These are phyloP conservation scores for Harpalus rufipes DNA, from an alignment of 2,888 invertebrate genomes.

Conservation along the genomic window DNA sequence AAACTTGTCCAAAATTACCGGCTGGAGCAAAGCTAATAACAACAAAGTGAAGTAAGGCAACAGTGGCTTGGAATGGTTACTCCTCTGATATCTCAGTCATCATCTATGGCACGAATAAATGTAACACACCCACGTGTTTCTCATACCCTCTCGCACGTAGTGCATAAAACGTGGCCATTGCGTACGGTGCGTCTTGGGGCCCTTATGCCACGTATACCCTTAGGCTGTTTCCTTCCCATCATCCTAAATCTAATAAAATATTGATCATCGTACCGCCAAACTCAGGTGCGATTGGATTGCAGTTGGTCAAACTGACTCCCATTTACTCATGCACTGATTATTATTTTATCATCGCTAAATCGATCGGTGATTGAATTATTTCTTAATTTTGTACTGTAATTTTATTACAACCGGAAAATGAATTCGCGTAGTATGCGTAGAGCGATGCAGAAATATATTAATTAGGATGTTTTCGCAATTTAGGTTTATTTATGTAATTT, in stretches of 20 bases:
- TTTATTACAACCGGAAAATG: not conserved
- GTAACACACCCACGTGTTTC: no score
- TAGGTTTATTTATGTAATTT: not conserved
- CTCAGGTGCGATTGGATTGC: conserved; percentile 46
- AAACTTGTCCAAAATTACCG: no score
- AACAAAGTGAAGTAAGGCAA: no score
- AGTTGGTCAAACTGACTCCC: conserved; percentile 36
- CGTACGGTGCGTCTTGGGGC: no score
- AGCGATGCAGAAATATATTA: not conserved
- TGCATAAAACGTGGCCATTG: no score
- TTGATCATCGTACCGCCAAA: conserved; percentile 41
- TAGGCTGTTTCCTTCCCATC: not conserved
- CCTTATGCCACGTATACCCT: no score
- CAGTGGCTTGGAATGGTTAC: no score
- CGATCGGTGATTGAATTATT: not conserved
- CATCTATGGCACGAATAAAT: no score
- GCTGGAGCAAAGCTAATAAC: no score
- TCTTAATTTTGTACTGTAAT: not conserved
- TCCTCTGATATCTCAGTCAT: no score
- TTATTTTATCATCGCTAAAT: conserved; percentile 17
- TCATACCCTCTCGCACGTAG: no score
- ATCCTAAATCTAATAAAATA: conserved; percentile 58
- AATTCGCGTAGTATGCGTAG: not conserved
- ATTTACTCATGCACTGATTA: conserved; percentile 12
- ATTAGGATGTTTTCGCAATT: not conserved